phyloP scores from a whole-genome alignment of 1,140 invertebrate genomes.

The Anagrus nilaparvatae region DNA sequence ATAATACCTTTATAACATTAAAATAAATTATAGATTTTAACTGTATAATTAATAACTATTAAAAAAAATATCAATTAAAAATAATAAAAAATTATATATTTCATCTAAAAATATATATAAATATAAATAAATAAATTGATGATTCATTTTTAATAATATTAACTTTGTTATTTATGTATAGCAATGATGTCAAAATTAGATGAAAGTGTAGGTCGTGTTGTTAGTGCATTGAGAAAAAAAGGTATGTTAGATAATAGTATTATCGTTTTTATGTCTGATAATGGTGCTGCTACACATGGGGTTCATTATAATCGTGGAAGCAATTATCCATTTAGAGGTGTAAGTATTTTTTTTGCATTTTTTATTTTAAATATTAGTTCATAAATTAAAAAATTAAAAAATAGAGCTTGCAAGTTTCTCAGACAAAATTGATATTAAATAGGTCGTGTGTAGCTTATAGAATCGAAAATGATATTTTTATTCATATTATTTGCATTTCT shows the following conservation, averaged over 20 bases:
- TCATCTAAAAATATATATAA: neutral
- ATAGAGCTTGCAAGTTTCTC: too few species aligned
- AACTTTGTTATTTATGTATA: too few species aligned
- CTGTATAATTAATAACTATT: neutral
- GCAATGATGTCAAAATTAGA: constrained; percentile 84
- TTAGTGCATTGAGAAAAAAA: constrained; percentile 54
- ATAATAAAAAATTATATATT: constrained; percentile 7
- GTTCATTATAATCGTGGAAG: constrained; percentile 67
- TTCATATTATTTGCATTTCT: too few species aligned
- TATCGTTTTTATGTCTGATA: constrained; percentile 67
- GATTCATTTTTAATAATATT: too few species aligned
- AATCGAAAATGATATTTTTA: too few species aligned
- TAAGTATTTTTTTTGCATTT: constrained; percentile 31
- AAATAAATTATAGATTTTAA: neutral
- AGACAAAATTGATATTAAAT: too few species aligned
- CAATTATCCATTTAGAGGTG: constrained; percentile 79
- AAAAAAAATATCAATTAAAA: neutral
- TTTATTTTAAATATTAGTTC: neutral
- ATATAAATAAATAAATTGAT: constrained; percentile 1
- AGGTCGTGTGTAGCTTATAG: too few species aligned
- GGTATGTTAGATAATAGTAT: constrained; percentile 64
- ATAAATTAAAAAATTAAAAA: too few species aligned
- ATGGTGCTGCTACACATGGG: constrained; percentile 66
- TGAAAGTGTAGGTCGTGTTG: constrained; percentile 68
- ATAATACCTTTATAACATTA: neutral